Conservation (phyloP, 2,797 vertebrate genomes). For the Emys orbicularis region DNA sequence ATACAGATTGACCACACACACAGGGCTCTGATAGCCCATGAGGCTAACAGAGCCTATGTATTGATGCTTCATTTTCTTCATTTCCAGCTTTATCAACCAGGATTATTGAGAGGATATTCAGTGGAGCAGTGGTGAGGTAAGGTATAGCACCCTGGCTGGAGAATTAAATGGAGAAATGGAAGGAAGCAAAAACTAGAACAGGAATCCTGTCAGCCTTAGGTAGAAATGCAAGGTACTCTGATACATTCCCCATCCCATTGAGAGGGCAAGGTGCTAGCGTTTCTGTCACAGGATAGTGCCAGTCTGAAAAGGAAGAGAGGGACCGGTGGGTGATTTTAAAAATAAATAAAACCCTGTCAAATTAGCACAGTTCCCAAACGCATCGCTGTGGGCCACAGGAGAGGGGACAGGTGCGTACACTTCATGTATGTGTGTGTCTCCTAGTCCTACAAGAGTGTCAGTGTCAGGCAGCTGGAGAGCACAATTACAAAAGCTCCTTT, state of each 20-base stretch:
- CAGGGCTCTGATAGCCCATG: background rate
- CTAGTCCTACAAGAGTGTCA: background rate
- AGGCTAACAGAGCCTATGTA: constrained; percentile 49
- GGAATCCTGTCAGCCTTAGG: background rate
- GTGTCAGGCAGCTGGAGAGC: background rate
- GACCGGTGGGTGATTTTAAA: background rate
- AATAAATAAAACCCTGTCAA: background rate
- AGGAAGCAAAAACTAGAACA: background rate
- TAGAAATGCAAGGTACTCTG: background rate
- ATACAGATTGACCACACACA: background rate
- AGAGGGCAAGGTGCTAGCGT: background rate
- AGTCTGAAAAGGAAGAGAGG: background rate
- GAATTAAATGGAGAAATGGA: background rate
- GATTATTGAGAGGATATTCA: constrained; percentile 97
- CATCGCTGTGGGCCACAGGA: background rate
- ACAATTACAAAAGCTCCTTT: background rate
- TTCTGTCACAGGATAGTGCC: background rate
- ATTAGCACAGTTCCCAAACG: background rate
- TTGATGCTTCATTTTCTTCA: constrained; percentile 44
- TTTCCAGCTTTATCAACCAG: constrained; percentile 93
- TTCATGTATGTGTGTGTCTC: background rate
- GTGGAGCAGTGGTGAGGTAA: constrained; percentile 97
- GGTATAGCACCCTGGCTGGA: constrained; percentile 52
- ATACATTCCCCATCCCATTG: background rate
- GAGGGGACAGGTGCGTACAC: fast-evolving